Evolutionary conservation across 2,113 vertebrate genomes (phyloP), one percentile per base, ranked within the genome.

Genomic region (Serinus canaria): DNA sequence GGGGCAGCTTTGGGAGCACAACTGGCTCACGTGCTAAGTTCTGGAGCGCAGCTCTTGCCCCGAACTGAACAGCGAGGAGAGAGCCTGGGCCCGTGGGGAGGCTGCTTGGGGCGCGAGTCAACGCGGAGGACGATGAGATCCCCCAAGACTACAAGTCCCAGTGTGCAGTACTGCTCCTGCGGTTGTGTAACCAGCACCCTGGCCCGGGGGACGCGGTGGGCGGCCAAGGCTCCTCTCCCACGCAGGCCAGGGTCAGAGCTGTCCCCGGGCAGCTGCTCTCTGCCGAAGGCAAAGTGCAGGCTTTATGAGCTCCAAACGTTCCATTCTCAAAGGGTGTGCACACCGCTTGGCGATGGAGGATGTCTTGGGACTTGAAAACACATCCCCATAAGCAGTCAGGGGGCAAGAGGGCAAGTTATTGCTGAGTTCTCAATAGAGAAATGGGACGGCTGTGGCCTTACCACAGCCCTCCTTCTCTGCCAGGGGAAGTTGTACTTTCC

Each of bases 251-350:
- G 22, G 30, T 21, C 2, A 6, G 31, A 30, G 67, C 52, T 21
- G 28, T 7, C 30, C 43, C 8, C 0, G 0, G 20, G 44, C 49
- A 20, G 6, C 41, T 50, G 13, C 41, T 31, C 4, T 2, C 33
- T 2, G 7, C 50, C 30, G 39, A 7, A 59, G 30, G n/a, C 70
- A 19, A 33, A 20, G 19, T 13, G 17, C 20, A 7, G 41, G 31
- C 41, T 78, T 4, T 11, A 2, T 7, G 14, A 39, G 41, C 41
- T 28, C 7, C 47, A 13, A 27, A 27, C 0, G 1, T 15, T 22
- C 6, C 0, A 0, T 59, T 2, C 41, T 39, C 0, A 0, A 43
- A 25, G 7, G 13, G 0, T 44, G 25, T 21, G 1, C 3, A 15
- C 68, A 28, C 9, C 23, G 56, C 27, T 33, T 24, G 47, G 66